Evolutionary conservation across 2,888 invertebrate species (phyloP).

Genomic region (Stenchaetothrips biformis): DNA sequence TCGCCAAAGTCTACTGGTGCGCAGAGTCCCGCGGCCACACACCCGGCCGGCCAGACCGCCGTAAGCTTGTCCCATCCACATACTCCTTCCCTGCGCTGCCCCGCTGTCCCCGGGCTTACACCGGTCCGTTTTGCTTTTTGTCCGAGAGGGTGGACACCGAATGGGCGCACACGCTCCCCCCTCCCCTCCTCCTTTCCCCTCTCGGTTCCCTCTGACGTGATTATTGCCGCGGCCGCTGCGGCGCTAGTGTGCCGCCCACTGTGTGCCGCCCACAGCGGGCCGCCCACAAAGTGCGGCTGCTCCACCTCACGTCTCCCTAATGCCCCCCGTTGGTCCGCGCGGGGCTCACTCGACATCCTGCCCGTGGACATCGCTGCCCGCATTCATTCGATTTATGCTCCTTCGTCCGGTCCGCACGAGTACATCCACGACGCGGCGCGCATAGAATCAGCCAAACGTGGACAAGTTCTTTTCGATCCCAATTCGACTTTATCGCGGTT

Average conservation of each 20-base stretch:
- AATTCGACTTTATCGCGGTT: no score
- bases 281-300: no score
- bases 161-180: background rate
- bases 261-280: no score
- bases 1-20: background rate
- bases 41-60: background rate
- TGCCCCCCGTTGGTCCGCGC: no score
- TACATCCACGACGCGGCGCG: no score
- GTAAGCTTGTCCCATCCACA: constrained; percentile 14
- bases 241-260: background rate
- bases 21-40: background rate
- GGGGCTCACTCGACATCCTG: no score
- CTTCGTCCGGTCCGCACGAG: no score
- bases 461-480: no score
- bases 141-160: background rate
- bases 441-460: no score
- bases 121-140: constrained; percentile 9
- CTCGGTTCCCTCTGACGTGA: background rate
- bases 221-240: background rate
- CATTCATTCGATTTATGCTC: no score
- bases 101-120: constrained; percentile 11
- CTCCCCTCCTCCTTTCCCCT: background rate
- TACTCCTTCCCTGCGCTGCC: background rate
- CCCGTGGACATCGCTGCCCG: no score
- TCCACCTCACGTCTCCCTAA: no score